A percentile compares a stretch with the other conserved stretches of the same genome.
Conservation (phyloP, 2,797 vertebrate genomes). For the Pogoniulus pusillus region DNA sequence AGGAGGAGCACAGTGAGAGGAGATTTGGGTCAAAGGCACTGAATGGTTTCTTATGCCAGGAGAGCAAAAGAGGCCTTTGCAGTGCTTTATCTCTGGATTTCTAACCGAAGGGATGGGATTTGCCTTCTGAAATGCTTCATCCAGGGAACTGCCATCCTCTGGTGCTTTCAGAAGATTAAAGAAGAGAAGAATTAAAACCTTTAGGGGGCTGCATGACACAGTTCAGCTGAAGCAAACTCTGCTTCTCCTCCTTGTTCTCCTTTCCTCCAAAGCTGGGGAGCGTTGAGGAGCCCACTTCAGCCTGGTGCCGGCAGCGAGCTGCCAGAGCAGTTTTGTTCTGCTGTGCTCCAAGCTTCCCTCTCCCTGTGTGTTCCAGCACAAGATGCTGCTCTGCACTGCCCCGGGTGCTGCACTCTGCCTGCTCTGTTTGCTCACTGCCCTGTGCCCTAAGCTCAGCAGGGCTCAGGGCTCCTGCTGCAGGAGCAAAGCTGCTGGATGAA, state of each 20-base stretch:
- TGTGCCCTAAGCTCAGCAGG: background rate
- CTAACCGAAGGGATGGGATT: slow-evolving; percentile 11
- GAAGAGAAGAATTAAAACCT: slow-evolving; percentile 17
- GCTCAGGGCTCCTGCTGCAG: background rate
- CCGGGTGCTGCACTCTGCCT: background rate
- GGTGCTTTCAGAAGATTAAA: slow-evolving; percentile 17
- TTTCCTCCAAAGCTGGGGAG: background rate
- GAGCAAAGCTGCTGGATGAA: background rate
- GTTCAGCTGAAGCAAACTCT: background rate
- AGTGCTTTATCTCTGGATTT: slow-evolving; percentile 31
- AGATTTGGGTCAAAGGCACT: slow-evolving; percentile 38
- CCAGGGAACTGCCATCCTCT: background rate
- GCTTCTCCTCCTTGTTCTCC: background rate
- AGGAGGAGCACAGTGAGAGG: background rate
- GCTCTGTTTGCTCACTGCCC: background rate
- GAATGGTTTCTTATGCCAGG: slow-evolving; percentile 7
- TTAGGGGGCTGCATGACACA: background rate
- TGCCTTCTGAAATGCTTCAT: slow-evolving; percentile 8
- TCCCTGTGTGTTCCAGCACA: background rate
- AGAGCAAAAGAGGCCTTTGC: background rate
- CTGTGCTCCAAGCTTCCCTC: background rate
- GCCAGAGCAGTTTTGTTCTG: background rate
- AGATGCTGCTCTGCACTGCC: background rate
- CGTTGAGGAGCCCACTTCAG: background rate
- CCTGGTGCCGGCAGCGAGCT: background rate